Evolutionary conservation across 2,888 invertebrate genomes (phyloP).

Genomic region (Nephrotoma flavescens): DNA sequence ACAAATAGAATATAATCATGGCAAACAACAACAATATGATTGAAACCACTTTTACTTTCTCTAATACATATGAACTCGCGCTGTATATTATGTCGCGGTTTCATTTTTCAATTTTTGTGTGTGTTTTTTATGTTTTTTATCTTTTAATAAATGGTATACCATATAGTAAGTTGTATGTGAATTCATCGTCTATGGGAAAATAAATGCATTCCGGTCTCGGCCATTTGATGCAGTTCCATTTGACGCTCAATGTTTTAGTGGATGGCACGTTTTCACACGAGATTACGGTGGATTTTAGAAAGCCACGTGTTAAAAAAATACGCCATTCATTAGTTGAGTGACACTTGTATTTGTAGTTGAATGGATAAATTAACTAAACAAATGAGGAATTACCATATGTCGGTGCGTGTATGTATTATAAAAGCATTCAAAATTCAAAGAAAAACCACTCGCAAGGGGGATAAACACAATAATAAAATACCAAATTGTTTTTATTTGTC

Average conservation of each 20-base stretch:
- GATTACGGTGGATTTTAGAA: neutral
- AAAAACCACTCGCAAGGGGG: neutral
- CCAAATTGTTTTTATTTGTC: neutral
- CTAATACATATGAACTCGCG: neutral
- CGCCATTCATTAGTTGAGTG: neutral
- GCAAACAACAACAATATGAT: neutral
- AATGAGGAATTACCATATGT: neutral
- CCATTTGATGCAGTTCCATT: neutral
- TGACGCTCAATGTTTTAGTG: neutral
- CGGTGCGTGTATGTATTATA: neutral
- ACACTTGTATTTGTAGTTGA: neutral
- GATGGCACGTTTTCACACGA: neutral
- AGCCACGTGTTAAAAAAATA: neutral
- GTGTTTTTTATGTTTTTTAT: neutral
- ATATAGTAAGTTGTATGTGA: neutral
- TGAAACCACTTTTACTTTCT: neutral
- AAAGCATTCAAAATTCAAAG: neutral
- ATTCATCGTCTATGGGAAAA: neutral
- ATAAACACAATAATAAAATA: neutral
- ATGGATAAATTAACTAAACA: neutral
- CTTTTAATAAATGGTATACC: neutral
- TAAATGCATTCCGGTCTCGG: neutral
- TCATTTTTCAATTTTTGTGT: neutral
- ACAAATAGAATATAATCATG: neutral
- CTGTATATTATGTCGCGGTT: neutral